phyloP scores from a whole-genome alignment of 2,888 invertebrate genomes.

The Diarsia mendica region DNA sequence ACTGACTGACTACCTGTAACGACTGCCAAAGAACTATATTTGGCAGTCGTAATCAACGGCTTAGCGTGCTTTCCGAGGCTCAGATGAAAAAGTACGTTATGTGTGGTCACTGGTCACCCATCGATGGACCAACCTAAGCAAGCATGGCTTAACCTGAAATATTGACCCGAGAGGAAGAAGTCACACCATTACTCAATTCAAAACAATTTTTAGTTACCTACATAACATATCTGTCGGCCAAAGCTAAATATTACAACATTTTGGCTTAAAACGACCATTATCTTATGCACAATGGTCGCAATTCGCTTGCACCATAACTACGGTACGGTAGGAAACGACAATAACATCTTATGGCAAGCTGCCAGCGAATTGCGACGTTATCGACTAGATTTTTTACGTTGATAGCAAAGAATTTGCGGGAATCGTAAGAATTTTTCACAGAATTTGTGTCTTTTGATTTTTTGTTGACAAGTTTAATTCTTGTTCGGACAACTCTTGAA shows the following conservation, averaged over 20 bases:
- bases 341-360: slow-evolving; percentile 33
- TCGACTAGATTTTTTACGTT: slow-evolving; percentile 18
- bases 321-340: slow-evolving; percentile 14
- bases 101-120: no score
- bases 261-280: slow-evolving; percentile 39
- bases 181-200: not conserved
- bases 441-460: not conserved
- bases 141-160: no score
- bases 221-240: not conserved
- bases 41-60: no score
- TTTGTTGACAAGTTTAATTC: not conserved
- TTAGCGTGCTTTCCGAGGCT: no score
- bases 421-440: slow-evolving; percentile 7
- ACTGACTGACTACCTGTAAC: no score
- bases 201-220: not conserved
- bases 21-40: no score
- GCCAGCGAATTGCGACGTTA: slow-evolving; percentile 38
- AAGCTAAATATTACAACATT: slow-evolving; percentile 17
- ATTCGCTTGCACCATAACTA: slow-evolving; percentile 29
- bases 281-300: slow-evolving; percentile 38
- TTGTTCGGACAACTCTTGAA: not conserved
- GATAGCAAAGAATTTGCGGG: not conserved
- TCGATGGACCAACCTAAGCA: no score
- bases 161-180: no score
- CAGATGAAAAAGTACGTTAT: no score